Evolutionary conservation across 92 coral and sea anemone genomes (phyloP).

Genomic region (Siderastrea siderea): DNA sequence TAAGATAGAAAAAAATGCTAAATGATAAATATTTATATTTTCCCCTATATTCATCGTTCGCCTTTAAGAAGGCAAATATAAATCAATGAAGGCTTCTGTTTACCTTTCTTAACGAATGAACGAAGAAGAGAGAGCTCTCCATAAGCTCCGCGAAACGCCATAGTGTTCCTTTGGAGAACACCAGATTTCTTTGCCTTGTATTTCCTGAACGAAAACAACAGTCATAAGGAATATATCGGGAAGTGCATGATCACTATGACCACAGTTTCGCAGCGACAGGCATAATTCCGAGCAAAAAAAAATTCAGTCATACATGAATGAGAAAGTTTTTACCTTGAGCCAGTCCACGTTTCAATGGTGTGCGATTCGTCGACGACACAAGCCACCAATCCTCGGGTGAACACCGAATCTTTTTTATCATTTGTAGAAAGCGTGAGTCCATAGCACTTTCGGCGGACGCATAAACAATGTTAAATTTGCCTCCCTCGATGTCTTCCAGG

Average conservation of each 20-base stretch:
- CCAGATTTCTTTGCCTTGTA: conserved; percentile 18
- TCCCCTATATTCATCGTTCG: too few species aligned
- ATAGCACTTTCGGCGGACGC: conserved; percentile 19
- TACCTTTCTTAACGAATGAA: conserved; percentile 24
- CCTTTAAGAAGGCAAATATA: neutral
- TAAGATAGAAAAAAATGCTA: too few species aligned
- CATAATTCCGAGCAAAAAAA: neutral
- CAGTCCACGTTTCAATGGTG: conserved; percentile 26
- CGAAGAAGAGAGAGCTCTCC: conserved; percentile 28
- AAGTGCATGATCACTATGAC: neutral
- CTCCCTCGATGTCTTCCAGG: conserved; percentile 1
- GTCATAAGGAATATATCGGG: neutral
- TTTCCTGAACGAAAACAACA: conserved; percentile 6
- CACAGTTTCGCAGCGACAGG: neutral
- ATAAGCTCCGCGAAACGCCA: conserved; percentile 32
- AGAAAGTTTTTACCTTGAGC: conserved; percentile 13
- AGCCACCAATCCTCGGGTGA: neutral
- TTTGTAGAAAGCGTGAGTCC: conserved; percentile 15
- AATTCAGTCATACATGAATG: neutral
- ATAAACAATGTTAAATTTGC: conserved; percentile 8
- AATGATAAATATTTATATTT: too few species aligned
- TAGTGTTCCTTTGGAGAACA: neutral
- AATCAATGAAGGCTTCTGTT: neutral
- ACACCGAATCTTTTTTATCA: neutral
- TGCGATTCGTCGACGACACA: conserved; percentile 34